These are phyloP conservation scores for Diarsia brunnea DNA, from an alignment of 2,888 invertebrate species.

Conservation along the genomic window DNA sequence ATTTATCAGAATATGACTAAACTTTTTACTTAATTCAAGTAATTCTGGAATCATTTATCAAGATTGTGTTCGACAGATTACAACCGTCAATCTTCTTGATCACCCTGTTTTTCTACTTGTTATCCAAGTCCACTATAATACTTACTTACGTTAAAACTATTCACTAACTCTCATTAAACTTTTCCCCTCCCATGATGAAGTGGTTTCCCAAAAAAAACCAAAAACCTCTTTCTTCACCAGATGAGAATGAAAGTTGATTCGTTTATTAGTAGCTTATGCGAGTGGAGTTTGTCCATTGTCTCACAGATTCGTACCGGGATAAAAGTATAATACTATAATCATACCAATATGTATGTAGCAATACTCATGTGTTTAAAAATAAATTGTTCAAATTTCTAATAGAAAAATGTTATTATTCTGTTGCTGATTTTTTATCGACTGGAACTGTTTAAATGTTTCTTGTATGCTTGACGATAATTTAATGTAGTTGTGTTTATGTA, in stretches of 20 bases:
- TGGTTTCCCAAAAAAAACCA: neutral
- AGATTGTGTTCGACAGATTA: constrained; percentile 10
- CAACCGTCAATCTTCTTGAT: constrained; percentile 7
- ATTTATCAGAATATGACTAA: neutral
- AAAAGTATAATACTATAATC: too few relatives aligned
- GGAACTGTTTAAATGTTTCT: too few relatives aligned
- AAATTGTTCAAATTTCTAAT: too few relatives aligned
- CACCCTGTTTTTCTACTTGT: constrained; percentile 18
- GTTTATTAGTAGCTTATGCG: neutral
- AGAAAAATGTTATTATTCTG: too few relatives aligned
- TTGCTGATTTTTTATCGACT: too few relatives aligned
- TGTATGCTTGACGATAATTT: too few relatives aligned
- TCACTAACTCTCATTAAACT: constrained; percentile 7
- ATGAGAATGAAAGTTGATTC: neutral
- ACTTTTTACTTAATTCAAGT: neutral
- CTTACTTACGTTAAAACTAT: neutral
- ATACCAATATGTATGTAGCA: too few relatives aligned
- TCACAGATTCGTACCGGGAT: too few relatives aligned
- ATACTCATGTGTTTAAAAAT: too few relatives aligned
- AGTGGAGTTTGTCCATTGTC: too few relatives aligned
- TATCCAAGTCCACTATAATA: neutral
- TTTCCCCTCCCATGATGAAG: neutral
- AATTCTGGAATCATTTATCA: constrained; percentile 16
- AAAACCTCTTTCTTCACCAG: neutral
- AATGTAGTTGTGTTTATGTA: too few relatives aligned